A percentile compares a stretch with the other conserved stretches of the same genome.
These are phyloP conservation scores for Notamacropus eugenii DNA, from an alignment of 2,797 vertebrate genomes.

Conservation along the genomic window DNA sequence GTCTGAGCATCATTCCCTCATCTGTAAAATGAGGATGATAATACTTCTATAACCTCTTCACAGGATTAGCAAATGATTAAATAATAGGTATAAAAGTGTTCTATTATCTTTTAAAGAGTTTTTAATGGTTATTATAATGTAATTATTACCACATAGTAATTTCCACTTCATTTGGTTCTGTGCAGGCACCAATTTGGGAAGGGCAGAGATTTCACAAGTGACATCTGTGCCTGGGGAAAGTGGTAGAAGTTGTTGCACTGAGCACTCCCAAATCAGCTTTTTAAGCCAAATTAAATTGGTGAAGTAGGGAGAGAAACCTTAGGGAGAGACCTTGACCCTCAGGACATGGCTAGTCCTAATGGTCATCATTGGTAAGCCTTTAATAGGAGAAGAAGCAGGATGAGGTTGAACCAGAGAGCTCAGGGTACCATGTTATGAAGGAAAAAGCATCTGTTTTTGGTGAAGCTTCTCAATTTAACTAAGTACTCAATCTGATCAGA, in stretches of 20 bases:
- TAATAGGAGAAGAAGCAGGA: neutral
- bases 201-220: neutral
- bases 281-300: neutral
- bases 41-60: neutral
- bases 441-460: neutral
- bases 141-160: neutral
- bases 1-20: neutral
- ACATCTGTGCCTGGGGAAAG: neutral
- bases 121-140: neutral
- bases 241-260: neutral
- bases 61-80: neutral
- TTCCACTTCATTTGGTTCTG: slow-evolving; percentile 15
- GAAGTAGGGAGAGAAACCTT: neutral
- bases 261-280: neutral
- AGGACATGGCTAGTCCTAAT: neutral
- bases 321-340: neutral
- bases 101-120: neutral
- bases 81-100: neutral
- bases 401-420: neutral
- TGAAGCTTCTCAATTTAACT: neutral
- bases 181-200: neutral
- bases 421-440: neutral
- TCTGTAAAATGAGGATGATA: neutral
- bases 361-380: neutral
- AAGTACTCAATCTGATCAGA: neutral